These are phyloP conservation scores for Trachemys scripta DNA, from an alignment of 2,113 vertebrate genomes.

Conservation along the genomic window DNA sequence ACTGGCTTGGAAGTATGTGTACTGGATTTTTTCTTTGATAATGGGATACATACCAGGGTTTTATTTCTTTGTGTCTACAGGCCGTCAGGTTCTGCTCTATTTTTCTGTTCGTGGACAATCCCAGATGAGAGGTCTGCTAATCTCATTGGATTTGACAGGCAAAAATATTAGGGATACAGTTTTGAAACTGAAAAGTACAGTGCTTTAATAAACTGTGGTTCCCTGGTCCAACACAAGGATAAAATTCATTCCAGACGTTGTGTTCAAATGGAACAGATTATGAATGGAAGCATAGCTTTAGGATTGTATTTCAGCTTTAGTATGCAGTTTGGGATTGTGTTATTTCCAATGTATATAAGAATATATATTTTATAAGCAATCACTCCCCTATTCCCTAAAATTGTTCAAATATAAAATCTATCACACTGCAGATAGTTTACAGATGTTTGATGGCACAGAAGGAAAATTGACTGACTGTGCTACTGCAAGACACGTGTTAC, in stretches of 20 bases:
- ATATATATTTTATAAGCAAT: slow-evolving; percentile 44
- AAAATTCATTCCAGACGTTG: slow-evolving; percentile 56
- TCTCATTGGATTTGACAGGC: slow-evolving; percentile 39
- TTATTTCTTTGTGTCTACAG: slow-evolving; percentile 11
- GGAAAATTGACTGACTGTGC: background rate
- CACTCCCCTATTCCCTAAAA: slow-evolving; percentile 29
- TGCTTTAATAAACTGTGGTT: slow-evolving; percentile 50
- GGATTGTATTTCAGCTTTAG: slow-evolving; percentile 59
- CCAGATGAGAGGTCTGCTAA: slow-evolving; percentile 27
- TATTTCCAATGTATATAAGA: slow-evolving; percentile 32
- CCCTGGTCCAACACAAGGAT: slow-evolving; percentile 43
- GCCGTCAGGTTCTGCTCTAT: background rate
- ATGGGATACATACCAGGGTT: background rate
- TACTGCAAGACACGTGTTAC: background rate
- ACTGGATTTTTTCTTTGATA: background rate
- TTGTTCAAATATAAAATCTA: slow-evolving; percentile 20
- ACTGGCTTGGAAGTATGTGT: background rate
- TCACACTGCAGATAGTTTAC: background rate
- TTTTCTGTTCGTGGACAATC: slow-evolving; percentile 28
- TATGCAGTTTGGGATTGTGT: slow-evolving; percentile 37
- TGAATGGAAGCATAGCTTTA: slow-evolving; percentile 48
- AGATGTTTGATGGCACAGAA: background rate
- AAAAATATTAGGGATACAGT: slow-evolving; percentile 44
- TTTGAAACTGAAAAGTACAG: slow-evolving; percentile 63
- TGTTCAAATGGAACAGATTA: slow-evolving; percentile 46